Conservation (phyloP, 1,140 invertebrate genomes). For the Melanaphis sacchari region DNA sequence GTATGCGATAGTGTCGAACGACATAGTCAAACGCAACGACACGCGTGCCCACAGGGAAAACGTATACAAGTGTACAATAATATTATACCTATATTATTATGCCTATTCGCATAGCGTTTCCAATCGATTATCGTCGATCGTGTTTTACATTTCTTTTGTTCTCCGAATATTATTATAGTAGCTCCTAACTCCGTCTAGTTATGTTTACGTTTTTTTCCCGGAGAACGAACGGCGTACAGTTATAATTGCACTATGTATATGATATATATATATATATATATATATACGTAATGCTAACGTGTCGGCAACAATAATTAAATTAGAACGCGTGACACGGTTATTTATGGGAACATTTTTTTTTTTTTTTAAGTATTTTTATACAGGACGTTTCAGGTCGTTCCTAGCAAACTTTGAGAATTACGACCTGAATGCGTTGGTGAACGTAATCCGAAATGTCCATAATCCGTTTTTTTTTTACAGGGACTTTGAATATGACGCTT, state of each 20-base stretch:
- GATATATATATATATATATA: neutral
- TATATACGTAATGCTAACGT: neutral
- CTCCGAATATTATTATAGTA: neutral
- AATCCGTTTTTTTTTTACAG: no score
- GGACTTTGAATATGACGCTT: no score
- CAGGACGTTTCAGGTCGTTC: neutral
- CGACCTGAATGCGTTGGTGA: no score
- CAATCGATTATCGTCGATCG: conserved; percentile 1
- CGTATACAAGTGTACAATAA: no score
- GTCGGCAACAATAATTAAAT: neutral
- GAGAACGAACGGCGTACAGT: neutral
- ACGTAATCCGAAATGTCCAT: neutral
- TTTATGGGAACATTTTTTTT: neutral
- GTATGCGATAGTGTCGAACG: neutral
- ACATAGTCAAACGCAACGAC: neutral
- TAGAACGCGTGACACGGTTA: neutral
- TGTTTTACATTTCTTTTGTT: neutral
- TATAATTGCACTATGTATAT: neutral
- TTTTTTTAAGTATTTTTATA: neutral
- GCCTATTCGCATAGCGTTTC: neutral
- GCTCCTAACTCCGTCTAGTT: neutral
- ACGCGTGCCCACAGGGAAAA: neutral
- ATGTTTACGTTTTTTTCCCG: neutral
- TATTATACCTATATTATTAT: no score
- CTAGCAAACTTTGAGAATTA: neutral